phyloP scores from a whole-genome alignment of 2,113 vertebrate species.

The Ivindomyrus marchei region DNA sequence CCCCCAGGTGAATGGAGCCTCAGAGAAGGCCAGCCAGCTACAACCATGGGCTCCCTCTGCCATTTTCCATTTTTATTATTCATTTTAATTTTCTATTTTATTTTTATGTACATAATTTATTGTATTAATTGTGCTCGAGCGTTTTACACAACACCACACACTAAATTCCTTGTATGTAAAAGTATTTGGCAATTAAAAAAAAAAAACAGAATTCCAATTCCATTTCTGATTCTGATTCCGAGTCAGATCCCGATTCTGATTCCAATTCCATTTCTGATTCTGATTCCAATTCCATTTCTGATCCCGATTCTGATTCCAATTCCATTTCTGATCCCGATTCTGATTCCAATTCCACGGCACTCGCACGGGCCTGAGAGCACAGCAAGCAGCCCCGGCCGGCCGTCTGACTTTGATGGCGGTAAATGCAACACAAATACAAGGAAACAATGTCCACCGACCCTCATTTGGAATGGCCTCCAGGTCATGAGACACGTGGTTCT shows the following conservation, averaged over 20 bases:
- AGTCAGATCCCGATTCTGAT: background rate
- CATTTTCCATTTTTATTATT: background rate
- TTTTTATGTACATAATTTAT: background rate
- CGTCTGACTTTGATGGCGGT: background rate
- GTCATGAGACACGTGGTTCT: background rate
- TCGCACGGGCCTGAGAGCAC: background rate
- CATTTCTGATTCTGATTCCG: background rate
- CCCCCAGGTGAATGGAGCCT: conserved; percentile 40
- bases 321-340: background rate
- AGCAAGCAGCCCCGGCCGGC: background rate
- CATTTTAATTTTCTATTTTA: background rate
- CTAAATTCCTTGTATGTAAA: background rate
- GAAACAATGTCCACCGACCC: background rate
- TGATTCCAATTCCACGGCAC: background rate
- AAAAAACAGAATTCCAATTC: background rate
- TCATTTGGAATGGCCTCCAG: background rate
- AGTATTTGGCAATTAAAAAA: background rate
- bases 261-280: background rate
- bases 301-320: background rate
- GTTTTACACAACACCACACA: background rate
- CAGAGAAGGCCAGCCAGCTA: conserved; percentile 30
- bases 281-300: background rate
- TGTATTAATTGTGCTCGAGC: background rate
- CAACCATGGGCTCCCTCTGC: conserved; percentile 5
- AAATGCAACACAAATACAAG: background rate